These are phyloP conservation scores for Eretmocerus hayati DNA, from an alignment of 2,888 invertebrate genomes.

Conservation along the genomic window DNA sequence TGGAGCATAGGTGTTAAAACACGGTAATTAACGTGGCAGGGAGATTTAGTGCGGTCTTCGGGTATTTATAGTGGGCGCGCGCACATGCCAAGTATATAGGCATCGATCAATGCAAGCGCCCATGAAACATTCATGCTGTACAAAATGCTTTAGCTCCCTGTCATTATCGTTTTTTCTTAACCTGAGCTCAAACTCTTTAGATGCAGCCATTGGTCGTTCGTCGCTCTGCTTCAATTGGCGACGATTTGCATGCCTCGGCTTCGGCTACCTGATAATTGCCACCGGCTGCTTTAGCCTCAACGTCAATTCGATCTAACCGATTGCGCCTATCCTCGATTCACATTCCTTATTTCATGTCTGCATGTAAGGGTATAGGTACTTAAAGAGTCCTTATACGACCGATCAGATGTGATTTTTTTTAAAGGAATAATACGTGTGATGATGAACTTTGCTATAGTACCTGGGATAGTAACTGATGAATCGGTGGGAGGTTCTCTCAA, in stretches of 20 bases:
- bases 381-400: too few species aligned
- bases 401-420: too few species aligned
- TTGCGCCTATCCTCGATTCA: too few species aligned
- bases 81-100: slow-evolving; percentile 2
- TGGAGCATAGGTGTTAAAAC: slow-evolving; percentile 48
- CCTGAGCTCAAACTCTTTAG: too few species aligned
- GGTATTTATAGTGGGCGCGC: neutral
- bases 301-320: neutral
- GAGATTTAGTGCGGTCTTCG: slow-evolving; percentile 37
- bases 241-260: slow-evolving; percentile 8
- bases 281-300: neutral
- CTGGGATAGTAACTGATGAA: too few species aligned
- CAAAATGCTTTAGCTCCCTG: slow-evolving; percentile 32
- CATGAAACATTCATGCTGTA: slow-evolving; percentile 43
- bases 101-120: slow-evolving; percentile 13
- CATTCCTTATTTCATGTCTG: too few species aligned
- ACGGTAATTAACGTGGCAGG: slow-evolving; percentile 46
- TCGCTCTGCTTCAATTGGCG: slow-evolving; percentile 16
- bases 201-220: too few species aligned
- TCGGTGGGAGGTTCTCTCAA: too few species aligned
- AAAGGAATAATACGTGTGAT: too few species aligned
- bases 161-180: slow-evolving; percentile 10
- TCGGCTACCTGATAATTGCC: slow-evolving; percentile 12
- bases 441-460: too few species aligned
- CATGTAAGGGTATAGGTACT: too few species aligned